Base-by-base conservation (phyloP, 2,797 vertebrate genomes). In the Peromyscus attwateri region DNA sequence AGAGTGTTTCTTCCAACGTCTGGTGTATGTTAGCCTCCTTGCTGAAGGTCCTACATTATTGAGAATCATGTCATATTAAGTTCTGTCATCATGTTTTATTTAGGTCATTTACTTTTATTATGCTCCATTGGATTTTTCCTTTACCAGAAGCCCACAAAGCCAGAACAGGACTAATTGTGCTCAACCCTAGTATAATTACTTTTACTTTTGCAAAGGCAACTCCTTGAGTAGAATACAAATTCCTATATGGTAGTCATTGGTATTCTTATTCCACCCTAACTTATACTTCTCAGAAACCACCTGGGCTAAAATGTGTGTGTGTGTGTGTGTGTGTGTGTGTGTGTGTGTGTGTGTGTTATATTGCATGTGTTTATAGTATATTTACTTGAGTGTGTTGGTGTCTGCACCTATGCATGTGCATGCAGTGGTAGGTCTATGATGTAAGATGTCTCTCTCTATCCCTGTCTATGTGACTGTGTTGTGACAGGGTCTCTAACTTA, bases 111-210 rank as follows among this genome's bases (percentile, higher is more conserved):
- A 70, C 14, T 21, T 1, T 52, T 68, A 0, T 52, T 94, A 62
- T 43, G 66, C 7, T 66, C 4, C 31, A 8, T 64, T 73, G 80
- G 2, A 70, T 75, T 70, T 3, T 77, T 34, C 17, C 49, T 25
- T 52, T 52, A 37, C 8, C 46, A 1, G 46, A 77, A 27, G 2
- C 12, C 6, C 27, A 57, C 40, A 27, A 40, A 94, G 25, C 1
- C 31, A 64, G 16, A 89, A 52, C 1, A 75, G 0, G 2, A n/a
- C 9, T 9, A 57, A 34, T 19, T 17, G 34, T 17, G 40, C 34
- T 4, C 2, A 83, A 73, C 4, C 0, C n/a, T 31, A 1, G 1
- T n/a, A 21, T 12, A 62, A 2, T 11, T 68, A 17, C 2, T 43
- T 87, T 95, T 31, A 6, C 40, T 81, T 12, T 60, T 57, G 40